These are phyloP conservation scores for Gallinago jamesoni DNA, from an alignment of 2,113 vertebrate genomes.

Conservation along the genomic window DNA sequence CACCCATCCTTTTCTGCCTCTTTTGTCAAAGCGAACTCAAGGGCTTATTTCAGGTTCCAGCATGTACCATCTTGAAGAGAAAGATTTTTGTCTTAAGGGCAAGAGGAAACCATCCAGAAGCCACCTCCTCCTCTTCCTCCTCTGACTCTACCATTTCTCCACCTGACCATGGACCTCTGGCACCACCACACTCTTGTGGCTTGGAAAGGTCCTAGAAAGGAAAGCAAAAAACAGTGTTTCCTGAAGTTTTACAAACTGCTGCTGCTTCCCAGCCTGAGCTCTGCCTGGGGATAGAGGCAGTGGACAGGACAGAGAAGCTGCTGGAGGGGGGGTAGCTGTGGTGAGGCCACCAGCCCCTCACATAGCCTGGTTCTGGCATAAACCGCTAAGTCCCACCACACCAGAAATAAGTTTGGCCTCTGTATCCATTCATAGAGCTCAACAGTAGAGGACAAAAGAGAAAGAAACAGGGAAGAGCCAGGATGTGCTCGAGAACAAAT, in stretches of 20 bases:
- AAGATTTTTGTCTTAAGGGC: constrained; percentile 30
- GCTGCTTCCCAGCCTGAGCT: background rate
- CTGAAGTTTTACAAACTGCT: background rate
- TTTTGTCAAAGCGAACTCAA: constrained; percentile 9
- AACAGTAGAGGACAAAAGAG: background rate
- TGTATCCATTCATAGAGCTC: background rate
- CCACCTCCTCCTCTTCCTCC: constrained; percentile 7
- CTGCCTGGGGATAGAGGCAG: background rate
- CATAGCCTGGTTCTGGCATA: background rate
- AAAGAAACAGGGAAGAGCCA: background rate
- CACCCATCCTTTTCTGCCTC: background rate
- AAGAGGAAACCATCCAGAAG: background rate
- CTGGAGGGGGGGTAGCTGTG: accelerated
- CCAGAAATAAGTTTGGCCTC: background rate
- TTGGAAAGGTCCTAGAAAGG: background rate
- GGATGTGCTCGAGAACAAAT: background rate
- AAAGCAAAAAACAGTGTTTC: background rate
- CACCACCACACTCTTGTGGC: background rate
- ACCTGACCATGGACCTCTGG: background rate
- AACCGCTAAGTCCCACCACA: background rate
- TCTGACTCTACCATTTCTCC: background rate
- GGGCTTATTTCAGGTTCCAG: background rate
- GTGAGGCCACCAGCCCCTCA: background rate
- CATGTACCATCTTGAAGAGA: background rate
- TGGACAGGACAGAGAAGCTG: background rate